Percentiles rank a stretch among this genome's conserved stretches.
Conservation (phyloP, 2,113 vertebrate genomes). For the Chloroceryle aenea region DNA sequence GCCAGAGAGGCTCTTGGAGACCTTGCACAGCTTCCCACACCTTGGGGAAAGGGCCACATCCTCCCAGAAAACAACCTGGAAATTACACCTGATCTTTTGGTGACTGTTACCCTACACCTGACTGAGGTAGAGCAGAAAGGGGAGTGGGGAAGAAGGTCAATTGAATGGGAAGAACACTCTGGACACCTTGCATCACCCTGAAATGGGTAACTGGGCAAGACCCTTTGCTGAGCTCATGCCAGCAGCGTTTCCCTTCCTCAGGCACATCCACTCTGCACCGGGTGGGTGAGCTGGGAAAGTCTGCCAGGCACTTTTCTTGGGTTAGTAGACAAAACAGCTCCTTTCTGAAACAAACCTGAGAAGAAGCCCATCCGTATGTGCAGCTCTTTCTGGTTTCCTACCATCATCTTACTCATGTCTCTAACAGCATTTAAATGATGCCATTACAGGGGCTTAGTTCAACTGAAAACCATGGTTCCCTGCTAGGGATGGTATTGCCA, state of each 20-base stretch:
- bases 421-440: background rate
- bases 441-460: background rate
- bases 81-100: background rate
- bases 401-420: background rate
- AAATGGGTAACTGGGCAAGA: accelerated
- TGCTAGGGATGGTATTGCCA: background rate
- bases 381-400: background rate
- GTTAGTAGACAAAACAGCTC: background rate
- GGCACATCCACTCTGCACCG: background rate
- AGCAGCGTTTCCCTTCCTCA: background rate
- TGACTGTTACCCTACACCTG: background rate
- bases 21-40: accelerated
- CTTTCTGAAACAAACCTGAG: background rate
- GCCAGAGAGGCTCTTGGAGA: background rate
- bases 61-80: background rate
- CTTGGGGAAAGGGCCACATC: accelerated
- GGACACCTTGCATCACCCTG: background rate
- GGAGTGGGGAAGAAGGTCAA: background rate
- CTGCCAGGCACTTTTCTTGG: background rate
- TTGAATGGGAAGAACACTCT: background rate
- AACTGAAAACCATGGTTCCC: background rate
- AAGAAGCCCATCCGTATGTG: background rate
- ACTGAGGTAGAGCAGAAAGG: background rate
- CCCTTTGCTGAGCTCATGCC: background rate
- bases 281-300: background rate